Conservation (phyloP, 2,797 vertebrate genomes). For the Characodon lateralis region DNA sequence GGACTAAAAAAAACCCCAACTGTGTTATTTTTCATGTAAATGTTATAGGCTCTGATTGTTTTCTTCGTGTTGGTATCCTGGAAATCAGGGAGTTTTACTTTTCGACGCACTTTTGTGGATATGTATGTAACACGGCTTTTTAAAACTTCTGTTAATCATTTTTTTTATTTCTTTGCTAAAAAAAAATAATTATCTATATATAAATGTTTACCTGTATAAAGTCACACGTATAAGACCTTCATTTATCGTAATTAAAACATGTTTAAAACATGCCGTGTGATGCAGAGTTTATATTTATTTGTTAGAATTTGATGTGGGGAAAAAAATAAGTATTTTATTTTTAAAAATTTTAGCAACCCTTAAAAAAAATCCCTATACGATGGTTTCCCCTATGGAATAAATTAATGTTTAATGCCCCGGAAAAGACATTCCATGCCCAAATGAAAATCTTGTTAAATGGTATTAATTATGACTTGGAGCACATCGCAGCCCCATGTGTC, state of each 20-base stretch:
- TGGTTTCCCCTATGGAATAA: conserved; percentile 82
- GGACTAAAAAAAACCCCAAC: conserved; percentile 70
- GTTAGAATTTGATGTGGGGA: not conserved
- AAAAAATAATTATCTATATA: conserved; percentile 88
- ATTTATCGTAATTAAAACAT: conserved; percentile 99
- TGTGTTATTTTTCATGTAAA: conserved; percentile 90
- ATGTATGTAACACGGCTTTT: conserved; percentile 97
- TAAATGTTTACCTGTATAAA: conserved; percentile 99
- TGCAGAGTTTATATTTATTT: conserved; percentile 60
- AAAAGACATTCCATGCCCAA: conserved; percentile 99
- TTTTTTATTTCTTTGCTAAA: conserved; percentile 90
- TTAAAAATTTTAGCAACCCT: not conserved
- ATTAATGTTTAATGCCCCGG: conserved; percentile 95
- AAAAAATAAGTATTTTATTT: not conserved
- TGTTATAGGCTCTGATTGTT: conserved; percentile 87
- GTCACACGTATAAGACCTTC: conserved; percentile 96
- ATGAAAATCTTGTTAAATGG: conserved; percentile 99
- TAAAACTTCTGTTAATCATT: conserved; percentile 95
- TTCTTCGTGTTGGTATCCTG: conserved; percentile 93
- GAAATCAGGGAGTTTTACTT: conserved; percentile 97
- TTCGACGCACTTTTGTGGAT: conserved; percentile 99
- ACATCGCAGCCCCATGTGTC: conserved; percentile 96
- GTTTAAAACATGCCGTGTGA: conserved; percentile 78
- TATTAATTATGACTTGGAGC: conserved; percentile 99
- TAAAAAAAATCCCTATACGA: not conserved